Conservation (phyloP, 2,113 vertebrate genomes). For the Excalfactoria chinensis region DNA sequence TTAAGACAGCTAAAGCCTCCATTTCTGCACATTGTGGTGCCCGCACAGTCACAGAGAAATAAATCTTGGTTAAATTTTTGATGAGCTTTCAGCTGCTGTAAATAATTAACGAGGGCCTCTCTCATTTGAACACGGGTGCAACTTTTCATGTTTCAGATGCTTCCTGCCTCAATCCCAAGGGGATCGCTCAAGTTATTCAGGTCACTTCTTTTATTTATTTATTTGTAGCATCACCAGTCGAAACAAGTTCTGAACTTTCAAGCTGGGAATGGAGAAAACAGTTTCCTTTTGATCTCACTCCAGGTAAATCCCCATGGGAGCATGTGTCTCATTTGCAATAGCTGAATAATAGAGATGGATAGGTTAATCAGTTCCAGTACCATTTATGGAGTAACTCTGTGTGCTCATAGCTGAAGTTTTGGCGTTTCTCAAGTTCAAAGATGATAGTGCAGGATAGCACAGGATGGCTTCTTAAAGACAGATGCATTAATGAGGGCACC, state of each 20-base stretch:
- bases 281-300: constrained; percentile 36
- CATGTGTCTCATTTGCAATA: not conserved
- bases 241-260: constrained; percentile 23
- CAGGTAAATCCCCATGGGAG: constrained; percentile 5
- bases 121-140: constrained; percentile 14
- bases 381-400: not conserved
- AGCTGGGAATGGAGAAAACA: not conserved
- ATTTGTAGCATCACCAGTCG: not conserved
- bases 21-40: constrained; percentile 11
- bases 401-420: not conserved
- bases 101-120: constrained; percentile 62
- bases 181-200: not conserved
- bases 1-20: constrained; percentile 33
- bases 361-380: constrained; percentile 34
- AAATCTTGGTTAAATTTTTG: constrained; percentile 67
- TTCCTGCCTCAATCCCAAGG: not conserved
- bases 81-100: constrained; percentile 63
- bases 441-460: not conserved
- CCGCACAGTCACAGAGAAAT: constrained; percentile 6
- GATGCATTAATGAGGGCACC: not conserved
- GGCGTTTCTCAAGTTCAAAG: not conserved
- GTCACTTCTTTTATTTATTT: constrained; percentile 6
- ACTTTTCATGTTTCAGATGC: constrained; percentile 8
- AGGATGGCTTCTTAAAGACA: constrained; percentile 2
- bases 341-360: constrained; percentile 39